A percentile compares a stretch with the other conserved stretches of the same genome.
phyloP scores from a whole-genome alignment of 2,797 vertebrate genomes.

The Mormyrus proboscirostris region DNA sequence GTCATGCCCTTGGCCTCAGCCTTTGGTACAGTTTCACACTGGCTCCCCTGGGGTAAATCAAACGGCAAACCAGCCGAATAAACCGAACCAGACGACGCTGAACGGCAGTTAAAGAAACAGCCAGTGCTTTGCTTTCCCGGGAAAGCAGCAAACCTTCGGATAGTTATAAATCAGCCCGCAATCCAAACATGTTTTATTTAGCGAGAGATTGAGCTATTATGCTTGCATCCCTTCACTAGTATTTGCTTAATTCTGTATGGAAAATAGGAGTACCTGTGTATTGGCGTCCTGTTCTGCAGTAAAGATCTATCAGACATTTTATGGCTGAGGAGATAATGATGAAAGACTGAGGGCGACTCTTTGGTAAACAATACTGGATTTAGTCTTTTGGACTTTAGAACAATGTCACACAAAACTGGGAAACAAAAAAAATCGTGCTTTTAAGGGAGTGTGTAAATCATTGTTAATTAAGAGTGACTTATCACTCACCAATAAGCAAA shows the following conservation, averaged over 20 bases:
- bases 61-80: neutral
- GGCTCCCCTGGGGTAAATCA: neutral
- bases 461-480: neutral
- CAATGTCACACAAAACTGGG: neutral
- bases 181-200: neutral
- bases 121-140: neutral
- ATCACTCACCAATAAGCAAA: neutral
- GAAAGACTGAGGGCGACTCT: neutral
- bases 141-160: neutral
- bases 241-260: neutral
- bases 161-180: neutral
- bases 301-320: slow-evolving; percentile 16
- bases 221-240: neutral
- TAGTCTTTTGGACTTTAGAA: slow-evolving; percentile 20
- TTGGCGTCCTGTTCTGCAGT: neutral
- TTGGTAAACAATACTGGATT: slow-evolving; percentile 20
- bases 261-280: neutral
- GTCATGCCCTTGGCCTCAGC: slow-evolving; percentile 26
- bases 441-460: neutral
- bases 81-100: neutral
- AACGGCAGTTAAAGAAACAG: neutral
- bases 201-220: neutral
- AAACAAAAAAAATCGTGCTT: neutral
- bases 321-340: slow-evolving; percentile 5
- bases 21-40: slow-evolving; percentile 42